Conservation (phyloP, 2,888 invertebrate genomes). For the Alloplasta piceator region DNA sequence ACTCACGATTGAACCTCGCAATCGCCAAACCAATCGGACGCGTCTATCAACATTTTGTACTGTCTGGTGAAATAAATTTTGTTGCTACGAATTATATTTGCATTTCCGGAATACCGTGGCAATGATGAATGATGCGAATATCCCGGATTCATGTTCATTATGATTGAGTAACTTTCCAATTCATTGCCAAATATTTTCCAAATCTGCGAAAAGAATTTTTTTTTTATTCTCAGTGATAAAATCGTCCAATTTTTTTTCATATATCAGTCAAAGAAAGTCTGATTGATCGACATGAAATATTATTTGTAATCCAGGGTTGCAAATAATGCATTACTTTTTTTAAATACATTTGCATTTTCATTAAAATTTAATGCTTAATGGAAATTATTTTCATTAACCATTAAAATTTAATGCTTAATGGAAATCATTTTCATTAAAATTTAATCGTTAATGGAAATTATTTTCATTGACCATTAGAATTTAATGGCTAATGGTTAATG, state of each 20-base stretch:
- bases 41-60: constrained; percentile 73
- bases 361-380: no score
- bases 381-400: no score
- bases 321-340: no score
- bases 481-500: no score
- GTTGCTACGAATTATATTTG: constrained; percentile 87
- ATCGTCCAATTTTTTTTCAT: neutral
- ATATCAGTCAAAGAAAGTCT: no score
- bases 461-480: no score
- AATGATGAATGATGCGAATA: constrained; percentile 87
- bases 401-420: no score
- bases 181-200: constrained; percentile 91
- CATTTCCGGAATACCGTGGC: constrained; percentile 89
- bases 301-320: no score
- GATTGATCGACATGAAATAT: neutral
- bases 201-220: constrained; percentile 83
- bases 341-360: no score
- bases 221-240: neutral
- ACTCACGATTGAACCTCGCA: constrained; percentile 71
- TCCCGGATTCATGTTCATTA: constrained; percentile 77
- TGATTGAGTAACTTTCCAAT: constrained; percentile 87
- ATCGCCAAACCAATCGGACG: constrained; percentile 78
- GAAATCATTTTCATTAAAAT: no score
- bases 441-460: no score
- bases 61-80: constrained; percentile 83